These are phyloP conservation scores for Spea hammondii DNA, from an alignment of 2,797 vertebrate species.

Conservation along the genomic window DNA sequence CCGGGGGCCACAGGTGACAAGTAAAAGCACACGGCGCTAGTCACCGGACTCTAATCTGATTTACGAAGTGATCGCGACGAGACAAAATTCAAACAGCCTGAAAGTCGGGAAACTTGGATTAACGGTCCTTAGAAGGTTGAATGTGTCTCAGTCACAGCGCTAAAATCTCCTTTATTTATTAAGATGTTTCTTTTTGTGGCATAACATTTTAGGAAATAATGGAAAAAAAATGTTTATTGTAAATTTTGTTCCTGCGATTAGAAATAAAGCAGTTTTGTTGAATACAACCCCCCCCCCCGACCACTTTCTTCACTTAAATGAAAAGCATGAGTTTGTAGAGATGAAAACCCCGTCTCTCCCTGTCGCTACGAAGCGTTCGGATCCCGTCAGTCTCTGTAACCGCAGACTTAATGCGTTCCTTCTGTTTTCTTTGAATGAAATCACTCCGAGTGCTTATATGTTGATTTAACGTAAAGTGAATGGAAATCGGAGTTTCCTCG, in stretches of 20 bases:
- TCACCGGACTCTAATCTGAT: no score
- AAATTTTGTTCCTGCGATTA: conserved; percentile 64
- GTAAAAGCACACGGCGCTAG: no score
- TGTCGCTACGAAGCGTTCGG: conserved; percentile 72
- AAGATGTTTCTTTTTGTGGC: background rate
- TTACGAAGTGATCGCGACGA: no score
- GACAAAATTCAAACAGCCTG: no score
- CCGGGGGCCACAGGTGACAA: no score
- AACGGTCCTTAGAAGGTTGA: no score
- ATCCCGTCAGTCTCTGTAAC: conserved; percentile 78
- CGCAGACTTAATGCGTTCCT: conserved; percentile 77
- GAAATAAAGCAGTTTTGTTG: conserved; percentile 57
- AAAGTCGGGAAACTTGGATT: no score
- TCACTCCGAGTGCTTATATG: conserved; percentile 76
- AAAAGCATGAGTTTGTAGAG: conserved; percentile 72
- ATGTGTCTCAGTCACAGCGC: background rate
- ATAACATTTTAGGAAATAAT: conserved; percentile 51
- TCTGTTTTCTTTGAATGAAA: conserved; percentile 81
- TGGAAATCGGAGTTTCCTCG: conserved; percentile 77
- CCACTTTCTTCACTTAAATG: conserved; percentile 72
- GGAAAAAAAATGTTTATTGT: conserved; percentile 55
- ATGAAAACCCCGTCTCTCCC: conserved; percentile 66
- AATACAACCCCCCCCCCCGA: conserved; percentile 51
- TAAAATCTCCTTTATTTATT: conserved; percentile 15
- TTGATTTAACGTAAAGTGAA: conserved; percentile 83